A percentile compares a stretch with the other conserved stretches of the same genome.
phyloP scores from a whole-genome alignment of 2,113 vertebrate species.

The Balaeniceps rex region DNA sequence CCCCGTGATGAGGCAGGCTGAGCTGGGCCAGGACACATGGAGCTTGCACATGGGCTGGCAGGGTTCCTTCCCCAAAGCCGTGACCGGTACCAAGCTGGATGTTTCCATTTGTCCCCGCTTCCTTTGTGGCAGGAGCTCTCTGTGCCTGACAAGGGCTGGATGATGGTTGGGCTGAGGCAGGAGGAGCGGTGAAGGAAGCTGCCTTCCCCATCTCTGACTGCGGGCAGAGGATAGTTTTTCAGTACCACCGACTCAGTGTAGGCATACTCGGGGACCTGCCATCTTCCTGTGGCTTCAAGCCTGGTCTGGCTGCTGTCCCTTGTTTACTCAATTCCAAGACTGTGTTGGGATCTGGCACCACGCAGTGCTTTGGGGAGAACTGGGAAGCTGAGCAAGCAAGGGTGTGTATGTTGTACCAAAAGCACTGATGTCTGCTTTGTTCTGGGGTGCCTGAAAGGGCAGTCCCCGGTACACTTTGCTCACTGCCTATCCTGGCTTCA shows the following conservation, averaged over 20 bases:
- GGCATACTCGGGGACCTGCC: background rate
- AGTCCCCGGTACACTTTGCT: background rate
- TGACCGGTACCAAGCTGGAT: background rate
- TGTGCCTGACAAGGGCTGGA: background rate
- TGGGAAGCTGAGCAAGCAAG: background rate
- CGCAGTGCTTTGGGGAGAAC: background rate
- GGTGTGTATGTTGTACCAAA: background rate
- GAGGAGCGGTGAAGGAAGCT: background rate
- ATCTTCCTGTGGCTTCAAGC: background rate
- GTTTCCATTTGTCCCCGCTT: conserved; percentile 8
- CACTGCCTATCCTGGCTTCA: background rate
- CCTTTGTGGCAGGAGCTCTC: background rate
- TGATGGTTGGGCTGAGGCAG: background rate
- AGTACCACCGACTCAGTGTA: background rate
- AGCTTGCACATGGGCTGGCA: conserved; percentile 30
- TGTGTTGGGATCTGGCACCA: background rate
- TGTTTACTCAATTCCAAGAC: background rate
- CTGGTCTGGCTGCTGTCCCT: background rate
- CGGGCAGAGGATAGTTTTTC: background rate
- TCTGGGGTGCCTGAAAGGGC: background rate
- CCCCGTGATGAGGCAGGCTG: background rate
- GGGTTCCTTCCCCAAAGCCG: background rate
- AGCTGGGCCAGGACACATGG: background rate
- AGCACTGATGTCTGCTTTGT: background rate
- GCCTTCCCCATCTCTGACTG: background rate